These are phyloP conservation scores for Pectinophora gossypiella DNA, from an alignment of 1,140 invertebrate genomes.

Conservation along the genomic window DNA sequence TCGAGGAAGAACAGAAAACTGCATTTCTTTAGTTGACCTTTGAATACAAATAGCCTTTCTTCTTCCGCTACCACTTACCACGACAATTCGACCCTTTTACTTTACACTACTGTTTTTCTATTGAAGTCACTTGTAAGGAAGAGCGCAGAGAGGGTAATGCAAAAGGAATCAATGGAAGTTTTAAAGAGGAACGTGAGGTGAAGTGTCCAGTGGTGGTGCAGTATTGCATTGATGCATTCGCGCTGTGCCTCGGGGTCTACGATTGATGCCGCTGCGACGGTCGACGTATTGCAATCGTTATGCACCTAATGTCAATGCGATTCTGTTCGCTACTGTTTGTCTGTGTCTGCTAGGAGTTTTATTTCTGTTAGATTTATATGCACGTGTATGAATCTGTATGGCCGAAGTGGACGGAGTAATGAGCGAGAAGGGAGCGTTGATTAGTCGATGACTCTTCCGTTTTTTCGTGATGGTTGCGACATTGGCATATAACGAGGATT, in stretches of 20 bases:
- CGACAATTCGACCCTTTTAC: neutral
- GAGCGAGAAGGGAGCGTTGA: too few relatives aligned
- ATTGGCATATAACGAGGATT: too few relatives aligned
- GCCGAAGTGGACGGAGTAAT: too few relatives aligned
- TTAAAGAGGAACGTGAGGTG: constrained; percentile 3
- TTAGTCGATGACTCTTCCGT: too few relatives aligned
- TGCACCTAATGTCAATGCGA: constrained; percentile 64
- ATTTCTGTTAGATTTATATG: constrained; percentile 31
- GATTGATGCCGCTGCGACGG: constrained; percentile 60
- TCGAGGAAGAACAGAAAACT: constrained; percentile 31
- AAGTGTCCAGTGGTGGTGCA: constrained; percentile 15
- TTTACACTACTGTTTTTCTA: constrained; percentile 4
- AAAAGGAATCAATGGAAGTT: neutral
- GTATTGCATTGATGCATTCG: constrained; percentile 58
- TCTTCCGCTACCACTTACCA: neutral
- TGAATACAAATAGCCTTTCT: constrained; percentile 20
- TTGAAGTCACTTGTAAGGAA: neutral
- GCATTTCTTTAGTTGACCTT: constrained; percentile 39
- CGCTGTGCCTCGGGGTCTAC: constrained; percentile 48
- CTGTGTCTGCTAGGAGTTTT: constrained; percentile 36
- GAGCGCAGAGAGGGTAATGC: constrained; percentile 2
- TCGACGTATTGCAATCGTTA: constrained; percentile 67
- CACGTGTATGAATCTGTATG: neutral
- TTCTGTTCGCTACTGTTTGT: constrained; percentile 48
- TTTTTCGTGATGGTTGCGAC: too few relatives aligned